These are phyloP conservation scores for Pollenia griseotomentosa DNA, from an alignment of 2,888 invertebrate species.

Conservation along the genomic window DNA sequence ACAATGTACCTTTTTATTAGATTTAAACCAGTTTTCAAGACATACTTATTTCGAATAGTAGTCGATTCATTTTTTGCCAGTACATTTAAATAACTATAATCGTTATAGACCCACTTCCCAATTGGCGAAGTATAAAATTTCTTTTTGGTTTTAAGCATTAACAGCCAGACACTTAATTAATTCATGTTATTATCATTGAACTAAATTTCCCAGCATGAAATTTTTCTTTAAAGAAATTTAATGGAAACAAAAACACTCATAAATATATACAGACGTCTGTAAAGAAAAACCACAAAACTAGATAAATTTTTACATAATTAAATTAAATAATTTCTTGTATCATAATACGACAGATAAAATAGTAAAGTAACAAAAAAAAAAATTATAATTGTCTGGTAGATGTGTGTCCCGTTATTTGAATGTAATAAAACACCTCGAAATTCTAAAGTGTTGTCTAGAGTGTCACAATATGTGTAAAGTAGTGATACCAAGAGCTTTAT, in stretches of 20 bases:
- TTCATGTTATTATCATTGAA: slow-evolving; percentile 9
- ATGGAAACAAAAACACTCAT: background rate
- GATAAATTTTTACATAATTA: slow-evolving; percentile 51
- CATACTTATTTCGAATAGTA: too few species aligned
- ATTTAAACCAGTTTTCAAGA: too few species aligned
- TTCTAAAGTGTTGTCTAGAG: background rate
- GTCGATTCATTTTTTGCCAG: too few species aligned
- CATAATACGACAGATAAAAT: background rate
- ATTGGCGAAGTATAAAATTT: slow-evolving; percentile 3
- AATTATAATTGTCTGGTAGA: slow-evolving; percentile 5
- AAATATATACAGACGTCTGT: background rate
- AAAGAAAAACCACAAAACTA: slow-evolving; percentile 49
- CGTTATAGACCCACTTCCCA: background rate
- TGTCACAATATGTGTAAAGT: background rate
- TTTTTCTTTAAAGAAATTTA: slow-evolving; percentile 34
- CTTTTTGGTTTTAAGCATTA: background rate
- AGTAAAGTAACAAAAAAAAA: background rate
- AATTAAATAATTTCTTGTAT: slow-evolving; percentile 53
- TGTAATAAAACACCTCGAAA: slow-evolving; percentile 28
- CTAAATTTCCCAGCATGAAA: slow-evolving; percentile 15
- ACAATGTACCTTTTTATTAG: too few species aligned
- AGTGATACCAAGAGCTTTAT: background rate
- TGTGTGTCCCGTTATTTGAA: slow-evolving; percentile 1
- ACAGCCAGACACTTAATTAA: slow-evolving; percentile 29
- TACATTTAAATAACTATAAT: background rate